phyloP scores from a whole-genome alignment of 1,140 invertebrate genomes.

The Dreissena rostriformis region DNA sequence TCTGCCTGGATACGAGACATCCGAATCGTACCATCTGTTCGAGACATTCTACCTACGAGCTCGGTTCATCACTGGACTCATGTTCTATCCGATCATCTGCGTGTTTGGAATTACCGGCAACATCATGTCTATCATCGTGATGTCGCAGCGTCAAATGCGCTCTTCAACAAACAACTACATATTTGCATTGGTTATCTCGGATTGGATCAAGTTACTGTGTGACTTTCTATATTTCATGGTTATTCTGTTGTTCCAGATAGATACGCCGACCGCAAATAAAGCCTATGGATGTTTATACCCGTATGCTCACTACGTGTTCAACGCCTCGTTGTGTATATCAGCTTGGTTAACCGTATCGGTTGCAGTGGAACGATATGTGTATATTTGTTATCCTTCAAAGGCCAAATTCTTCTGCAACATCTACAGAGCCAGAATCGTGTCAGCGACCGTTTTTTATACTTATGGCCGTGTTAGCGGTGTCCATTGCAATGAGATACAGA shows the following conservation, averaged over 20 bases:
- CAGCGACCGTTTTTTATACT: conserved; percentile 68
- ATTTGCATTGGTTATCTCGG: conserved; percentile 88
- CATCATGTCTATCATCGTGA: conserved; percentile 87
- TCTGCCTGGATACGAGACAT: no score
- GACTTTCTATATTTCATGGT: conserved; percentile 86
- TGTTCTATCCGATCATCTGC: conserved; percentile 87
- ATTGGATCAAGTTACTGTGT: conserved; percentile 88
- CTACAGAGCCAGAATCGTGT: conserved; percentile 66
- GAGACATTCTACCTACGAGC: conserved; percentile 73
- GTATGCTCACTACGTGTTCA: conserved; percentile 79
- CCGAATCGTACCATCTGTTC: conserved; percentile 50
- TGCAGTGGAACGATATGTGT: conserved; percentile 96
- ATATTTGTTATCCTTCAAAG: conserved; percentile 94
- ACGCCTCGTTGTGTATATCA: conserved; percentile 80
- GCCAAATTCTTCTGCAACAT: conserved; percentile 92
- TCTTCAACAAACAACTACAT: conserved; percentile 89
- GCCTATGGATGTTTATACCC: conserved; percentile 74
- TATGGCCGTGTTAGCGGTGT: conserved; percentile 74
- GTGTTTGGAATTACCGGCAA: conserved; percentile 88
- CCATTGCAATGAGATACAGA: conserved; percentile 75
- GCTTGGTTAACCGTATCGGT: conserved; percentile 97
- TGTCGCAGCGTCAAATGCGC: conserved; percentile 88
- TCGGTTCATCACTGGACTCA: conserved; percentile 75
- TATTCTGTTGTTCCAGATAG: conserved; percentile 81
- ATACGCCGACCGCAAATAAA: conserved; percentile 70